Evolutionary conservation across 1,140 invertebrate genomes (phyloP), one percentile per base, ranked within the genome.

Genomic region (Limonius californicus): DNA sequence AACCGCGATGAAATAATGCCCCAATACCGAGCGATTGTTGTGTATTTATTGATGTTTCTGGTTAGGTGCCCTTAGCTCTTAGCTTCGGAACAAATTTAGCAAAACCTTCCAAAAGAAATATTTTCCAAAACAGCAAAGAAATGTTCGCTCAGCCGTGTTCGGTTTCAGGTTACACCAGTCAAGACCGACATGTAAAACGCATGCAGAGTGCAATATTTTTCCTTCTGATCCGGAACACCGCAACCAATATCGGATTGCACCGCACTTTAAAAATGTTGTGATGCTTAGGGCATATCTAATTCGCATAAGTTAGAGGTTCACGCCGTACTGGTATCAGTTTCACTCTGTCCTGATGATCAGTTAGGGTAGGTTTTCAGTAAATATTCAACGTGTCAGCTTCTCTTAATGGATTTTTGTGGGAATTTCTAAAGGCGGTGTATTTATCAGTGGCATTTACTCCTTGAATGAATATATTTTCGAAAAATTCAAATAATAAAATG

Each of bases 41-140:
- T 50, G 45, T 50, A 50, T 50, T 45, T 50, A 50, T 50, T 50
- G 14, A 50, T 50, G 45, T 18, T 19, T 50, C 16, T 14, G 45
- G 45, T 50, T 14, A 50, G 20, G 19, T 50, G 7, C 45, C 14
- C 42, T 45, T 45, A 6, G 3, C 9, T 27, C 3, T 27, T 27
- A 27, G 23, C 9, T 9, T 27, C 23, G 9, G 9, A 4, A 27
- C 23, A 27, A 27, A 3, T 27, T 27, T 27, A 27, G 23, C 9
- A 9, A 27, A 27, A 27, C 3, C 9, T 27, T 27, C 23, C 23
- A 3, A 9, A 27, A 27, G 3, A 9, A 27, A 27, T 27, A 27
- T 39, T 39, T 39, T 39, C 2, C n/a, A 11, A 14, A 39, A 39
- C 35, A 14, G n/a, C 7, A 39, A 39, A 50, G 45, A 15, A 18